phyloP scores from a whole-genome alignment of 2,113 vertebrate species.

The Opisthocomus hoazin region DNA sequence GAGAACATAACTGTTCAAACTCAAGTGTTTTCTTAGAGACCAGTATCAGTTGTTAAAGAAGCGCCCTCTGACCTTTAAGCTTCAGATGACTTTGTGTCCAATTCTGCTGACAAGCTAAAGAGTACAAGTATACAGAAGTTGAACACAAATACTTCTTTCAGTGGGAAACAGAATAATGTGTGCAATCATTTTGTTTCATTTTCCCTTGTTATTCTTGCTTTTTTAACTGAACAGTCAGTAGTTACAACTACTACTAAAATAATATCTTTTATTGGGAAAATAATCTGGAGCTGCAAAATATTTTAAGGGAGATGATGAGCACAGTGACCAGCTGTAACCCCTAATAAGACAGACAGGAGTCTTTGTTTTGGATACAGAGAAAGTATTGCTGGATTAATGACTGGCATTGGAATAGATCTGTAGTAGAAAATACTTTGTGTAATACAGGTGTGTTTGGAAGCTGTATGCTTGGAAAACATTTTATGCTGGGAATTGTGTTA shows the following conservation, averaged over 20 bases:
- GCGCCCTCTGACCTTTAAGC: conserved; percentile 26
- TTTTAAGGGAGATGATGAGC: background rate
- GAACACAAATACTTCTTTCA: background rate
- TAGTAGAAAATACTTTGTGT: background rate
- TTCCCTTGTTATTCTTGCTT: background rate
- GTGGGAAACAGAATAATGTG: background rate
- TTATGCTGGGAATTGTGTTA: conserved; percentile 27
- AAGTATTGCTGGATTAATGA: background rate
- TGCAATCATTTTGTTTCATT: background rate
- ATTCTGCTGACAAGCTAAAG: background rate
- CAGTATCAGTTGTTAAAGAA: conserved; percentile 40
- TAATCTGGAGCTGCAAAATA: background rate
- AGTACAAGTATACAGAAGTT: background rate
- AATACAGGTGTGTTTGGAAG: background rate
- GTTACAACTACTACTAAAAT: background rate
- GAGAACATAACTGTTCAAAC: background rate
- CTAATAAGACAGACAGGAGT: background rate
- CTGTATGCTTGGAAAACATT: background rate
- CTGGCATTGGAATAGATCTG: conserved; percentile 9
- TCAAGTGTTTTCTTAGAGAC: background rate
- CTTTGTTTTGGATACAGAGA: conserved; percentile 3
- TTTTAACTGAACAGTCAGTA: background rate
- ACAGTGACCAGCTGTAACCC: background rate
- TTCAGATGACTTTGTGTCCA: background rate
- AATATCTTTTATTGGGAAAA: background rate